Evolutionary conservation across 2,888 invertebrate genomes (phyloP).

Genomic region (Drosophila maculinotata): DNA sequence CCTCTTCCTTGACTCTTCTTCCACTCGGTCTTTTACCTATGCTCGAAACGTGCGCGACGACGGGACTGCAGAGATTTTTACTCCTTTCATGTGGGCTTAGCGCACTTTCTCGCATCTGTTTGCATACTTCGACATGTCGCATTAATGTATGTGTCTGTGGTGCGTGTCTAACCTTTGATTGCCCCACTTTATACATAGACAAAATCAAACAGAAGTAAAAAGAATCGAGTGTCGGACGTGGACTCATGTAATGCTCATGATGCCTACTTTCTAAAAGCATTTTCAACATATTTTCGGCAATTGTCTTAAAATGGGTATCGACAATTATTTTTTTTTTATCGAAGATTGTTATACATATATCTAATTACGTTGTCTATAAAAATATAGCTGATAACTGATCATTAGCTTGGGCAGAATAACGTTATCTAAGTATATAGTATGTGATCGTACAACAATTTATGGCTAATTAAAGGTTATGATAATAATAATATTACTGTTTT

Average conservation of each 20-base stretch:
- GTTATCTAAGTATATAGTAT: neutral
- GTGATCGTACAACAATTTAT: too few relatives aligned
- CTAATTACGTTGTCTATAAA: neutral
- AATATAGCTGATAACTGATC: neutral
- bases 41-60: conserved; percentile 58
- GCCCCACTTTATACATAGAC: conserved; percentile 60
- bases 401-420: neutral
- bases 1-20: neutral
- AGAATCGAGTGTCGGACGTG: conserved; percentile 65
- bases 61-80: conserved; percentile 41
- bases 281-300: neutral
- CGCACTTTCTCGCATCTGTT: conserved; percentile 34
- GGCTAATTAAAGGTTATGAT: too few relatives aligned
- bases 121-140: conserved; percentile 32
- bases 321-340: neutral
- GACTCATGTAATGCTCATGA: neutral
- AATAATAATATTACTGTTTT: neutral
- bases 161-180: conserved; percentile 60
- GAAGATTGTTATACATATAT: neutral
- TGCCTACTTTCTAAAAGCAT: neutral
- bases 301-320: neutral
- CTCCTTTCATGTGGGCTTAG: conserved; percentile 62
- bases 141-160: conserved; percentile 6
- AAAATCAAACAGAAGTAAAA: conserved; percentile 62
- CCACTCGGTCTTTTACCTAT: conserved; percentile 27